Evolutionary conservation across 2,113 vertebrate genomes (phyloP), one percentile per base, ranked within the genome.

Genomic region (Oceanodroma tethys): DNA sequence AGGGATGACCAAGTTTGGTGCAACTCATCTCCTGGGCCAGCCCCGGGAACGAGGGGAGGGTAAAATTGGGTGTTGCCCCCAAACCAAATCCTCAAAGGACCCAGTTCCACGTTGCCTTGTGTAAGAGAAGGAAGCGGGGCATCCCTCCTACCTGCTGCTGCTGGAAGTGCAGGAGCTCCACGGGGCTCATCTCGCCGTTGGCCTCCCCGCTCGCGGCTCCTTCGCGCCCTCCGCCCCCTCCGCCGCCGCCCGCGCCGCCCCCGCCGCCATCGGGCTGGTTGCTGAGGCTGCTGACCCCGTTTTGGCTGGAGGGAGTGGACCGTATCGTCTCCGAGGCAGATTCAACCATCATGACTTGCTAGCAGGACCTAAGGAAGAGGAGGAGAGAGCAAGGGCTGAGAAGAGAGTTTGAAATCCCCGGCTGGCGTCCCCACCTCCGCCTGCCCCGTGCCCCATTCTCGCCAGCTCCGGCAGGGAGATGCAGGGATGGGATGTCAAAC

Each of bases 291-390:
- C 99, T 99, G 97, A 99, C 99, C 97, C 99, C 99, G 94, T 99
- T 99, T 97, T 99, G 99, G 97, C 98, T 97, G 87, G 99, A 99
- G 83, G 99, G 99, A 93, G 99, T 98, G 70, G 99, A 99, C 95
- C 99, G 99, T 98, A 99, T 99, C 98, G 99, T 99, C 99, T 99
- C 99, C 89, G 99, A 99, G 98, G 99, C 99, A 26, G 99, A 99
- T 99, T 99, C 99, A 98, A 99, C 99, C 99, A 99, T 99, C 99
- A 99, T 99, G 99, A 99, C 99, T 98, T 98, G 98, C 98, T 99
- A 99, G 98, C 98, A 97, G 98, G 94, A 98, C 98, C 98, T 98
- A 13, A 76, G 65, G 66, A 90, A 16, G 68, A 88, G 36, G 40
- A 90, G 7, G 9, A 78, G 59, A 76, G 21, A 83, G 65, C 2